Percentiles rank a stretch among this genome's conserved stretches.
Evolutionary conservation across 1,140 invertebrate species (phyloP).

Genomic region (Drosophila kepulauana): DNA sequence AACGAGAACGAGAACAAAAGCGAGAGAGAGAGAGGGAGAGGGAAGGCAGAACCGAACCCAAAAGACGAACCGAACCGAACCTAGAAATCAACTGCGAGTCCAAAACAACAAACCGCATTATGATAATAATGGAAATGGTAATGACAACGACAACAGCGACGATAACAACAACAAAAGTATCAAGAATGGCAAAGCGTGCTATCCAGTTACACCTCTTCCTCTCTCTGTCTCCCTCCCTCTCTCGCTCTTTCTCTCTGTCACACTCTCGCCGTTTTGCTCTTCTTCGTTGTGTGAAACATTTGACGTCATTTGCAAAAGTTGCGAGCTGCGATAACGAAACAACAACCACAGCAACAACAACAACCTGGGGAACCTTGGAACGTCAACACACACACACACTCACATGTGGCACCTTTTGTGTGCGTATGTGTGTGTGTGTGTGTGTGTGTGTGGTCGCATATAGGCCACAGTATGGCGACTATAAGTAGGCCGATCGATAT

Average conservation of each 20-base stretch:
- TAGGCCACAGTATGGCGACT: slow-evolving; percentile 50
- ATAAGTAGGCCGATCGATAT: slow-evolving; percentile 53
- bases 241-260: neutral
- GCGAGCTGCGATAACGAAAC: slow-evolving; percentile 67
- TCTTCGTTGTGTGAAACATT: slow-evolving; percentile 52
- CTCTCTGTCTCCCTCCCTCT: neutral
- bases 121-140: slow-evolving; percentile 79
- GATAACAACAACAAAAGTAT: neutral
- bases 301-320: slow-evolving; percentile 80
- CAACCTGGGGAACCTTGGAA: slow-evolving; percentile 50
- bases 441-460: slow-evolving; percentile 34
- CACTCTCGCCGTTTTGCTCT: slow-evolving; percentile 7
- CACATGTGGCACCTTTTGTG: neutral
- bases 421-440: slow-evolving; percentile 10
- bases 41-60: slow-evolving; percentile 44
- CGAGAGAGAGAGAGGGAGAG: neutral
- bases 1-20: slow-evolving; percentile 41
- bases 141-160: slow-evolving; percentile 36
- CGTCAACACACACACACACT: slow-evolving; percentile 17
- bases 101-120: slow-evolving; percentile 54
- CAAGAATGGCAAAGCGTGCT: slow-evolving; percentile 38
- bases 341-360: slow-evolving; percentile 43
- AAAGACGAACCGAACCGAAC: slow-evolving; percentile 25
- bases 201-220: slow-evolving; percentile 50
- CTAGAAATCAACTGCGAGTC: neutral